Conservation (phyloP, 2,888 invertebrate genomes). For the Thymelicus lineola region DNA sequence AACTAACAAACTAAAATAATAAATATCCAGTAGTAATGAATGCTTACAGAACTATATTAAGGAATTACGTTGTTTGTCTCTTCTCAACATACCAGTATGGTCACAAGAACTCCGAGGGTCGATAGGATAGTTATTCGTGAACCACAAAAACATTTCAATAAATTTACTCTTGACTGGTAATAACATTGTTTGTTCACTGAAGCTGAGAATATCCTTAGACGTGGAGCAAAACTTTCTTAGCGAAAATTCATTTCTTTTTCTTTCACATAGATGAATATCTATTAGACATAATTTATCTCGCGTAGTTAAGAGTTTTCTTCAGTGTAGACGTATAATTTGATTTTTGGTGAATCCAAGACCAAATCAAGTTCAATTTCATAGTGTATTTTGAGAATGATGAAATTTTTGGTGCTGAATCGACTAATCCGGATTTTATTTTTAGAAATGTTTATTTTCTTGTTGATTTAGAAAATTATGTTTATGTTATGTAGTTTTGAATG, state of each 20-base stretch:
- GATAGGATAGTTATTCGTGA: slow-evolving; percentile 35
- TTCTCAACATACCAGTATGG: not conserved
- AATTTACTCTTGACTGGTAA: slow-evolving; percentile 52
- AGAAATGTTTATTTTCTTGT: too few species aligned
- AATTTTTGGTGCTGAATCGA: too few species aligned
- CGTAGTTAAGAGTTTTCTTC: not conserved
- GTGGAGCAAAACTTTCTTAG: slow-evolving; percentile 41
- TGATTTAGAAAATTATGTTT: too few species aligned
- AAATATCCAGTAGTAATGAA: too few species aligned
- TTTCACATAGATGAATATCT: slow-evolving; percentile 23
- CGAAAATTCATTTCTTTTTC: slow-evolving; percentile 15
- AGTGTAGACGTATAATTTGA: not conserved
- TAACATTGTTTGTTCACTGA: slow-evolving; percentile 53
- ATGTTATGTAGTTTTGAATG: too few species aligned
- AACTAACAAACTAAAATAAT: too few species aligned
- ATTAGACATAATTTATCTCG: not conserved
- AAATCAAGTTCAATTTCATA: too few species aligned
- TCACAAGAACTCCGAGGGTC: slow-evolving; percentile 6
- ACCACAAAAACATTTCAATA: slow-evolving; percentile 58
- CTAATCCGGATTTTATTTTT: too few species aligned
- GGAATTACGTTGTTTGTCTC: too few species aligned
- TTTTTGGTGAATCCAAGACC: not conserved
- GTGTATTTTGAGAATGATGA: too few species aligned
- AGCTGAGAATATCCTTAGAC: slow-evolving; percentile 14
- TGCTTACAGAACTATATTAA: too few species aligned